Percentiles rank a stretch among this genome's conserved stretches.
Conservation (phyloP, 2,797 vertebrate species). For the Hipposideros larvatus region DNA sequence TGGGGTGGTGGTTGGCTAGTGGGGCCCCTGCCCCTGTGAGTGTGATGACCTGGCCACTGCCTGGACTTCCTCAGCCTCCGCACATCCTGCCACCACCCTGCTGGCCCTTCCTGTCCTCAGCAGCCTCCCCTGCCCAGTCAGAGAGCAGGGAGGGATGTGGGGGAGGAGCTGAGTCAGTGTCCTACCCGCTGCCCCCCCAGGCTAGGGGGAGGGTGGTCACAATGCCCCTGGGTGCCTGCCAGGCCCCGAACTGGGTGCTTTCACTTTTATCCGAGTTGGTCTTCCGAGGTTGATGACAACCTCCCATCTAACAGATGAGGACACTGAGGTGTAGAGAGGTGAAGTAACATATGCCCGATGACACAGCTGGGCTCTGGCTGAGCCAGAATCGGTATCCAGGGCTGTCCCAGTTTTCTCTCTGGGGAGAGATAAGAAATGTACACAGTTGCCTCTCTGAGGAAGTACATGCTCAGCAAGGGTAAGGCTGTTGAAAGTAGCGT, state of each 20-base stretch:
- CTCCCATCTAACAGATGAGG: not conserved
- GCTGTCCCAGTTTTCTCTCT: not conserved
- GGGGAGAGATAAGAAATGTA: conserved; percentile 55
- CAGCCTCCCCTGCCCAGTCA: conserved; percentile 72
- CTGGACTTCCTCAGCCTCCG: conserved; percentile 81
- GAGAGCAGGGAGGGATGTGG: conserved; percentile 45
- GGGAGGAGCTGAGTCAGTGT: conserved; percentile 67
- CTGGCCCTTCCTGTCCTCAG: conserved; percentile 84
- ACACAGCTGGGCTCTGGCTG: not conserved
- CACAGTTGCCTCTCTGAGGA: conserved; percentile 8
- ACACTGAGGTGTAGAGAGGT: not conserved
- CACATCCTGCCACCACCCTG: conserved; percentile 85
- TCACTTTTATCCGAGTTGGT: not conserved
- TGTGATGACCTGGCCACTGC: conserved; percentile 70
- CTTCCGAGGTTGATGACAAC: not conserved
- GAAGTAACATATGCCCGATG: not conserved
- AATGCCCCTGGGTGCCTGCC: not conserved
- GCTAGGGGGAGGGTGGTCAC: not conserved
- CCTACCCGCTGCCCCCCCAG: not conserved
- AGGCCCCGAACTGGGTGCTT: not conserved
- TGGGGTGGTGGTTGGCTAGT: not conserved
- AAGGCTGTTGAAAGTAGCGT: not conserved
- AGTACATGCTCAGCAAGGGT: not conserved
- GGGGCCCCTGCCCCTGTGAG: conserved; percentile 14
- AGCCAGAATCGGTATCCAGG: conserved; percentile 35